Base-by-base conservation (phyloP, 2,888 invertebrate genomes). In the Tyria jacobaeae region DNA sequence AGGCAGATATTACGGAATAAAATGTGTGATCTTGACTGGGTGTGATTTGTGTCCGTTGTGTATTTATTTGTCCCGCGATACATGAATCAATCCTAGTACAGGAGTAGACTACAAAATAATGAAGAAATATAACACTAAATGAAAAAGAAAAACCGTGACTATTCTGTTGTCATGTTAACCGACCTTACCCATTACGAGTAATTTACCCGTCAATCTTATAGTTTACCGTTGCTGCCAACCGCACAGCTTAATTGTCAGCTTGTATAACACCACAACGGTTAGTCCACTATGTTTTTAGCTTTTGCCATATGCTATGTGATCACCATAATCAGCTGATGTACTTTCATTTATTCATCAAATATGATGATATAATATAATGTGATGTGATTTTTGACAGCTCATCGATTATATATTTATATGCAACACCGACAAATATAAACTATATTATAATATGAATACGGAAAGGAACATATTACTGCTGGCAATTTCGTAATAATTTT, bases 171-270 rank as follows among this genome's bases (percentile, higher is more conserved):
- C 15, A 7, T 25, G 59, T 39, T 54, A 41, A 47, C 41, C 52
- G 60, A 63, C 60, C 61, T 74, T 64, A 67, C 62, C 35, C 37
- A 58, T 56, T 60, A 54, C 31, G 57, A 68, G 53, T 64, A 66
- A 63, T 79, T 83, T 67, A 67, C 65, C 71, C 72, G 79, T 78
- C 71, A 70, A 79, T 84, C 81, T 81, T 68, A 80, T 77, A 87
- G 85, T 85, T 80, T 76, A 68, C 77, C 69, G 73, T 79, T 82
- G 78, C 79, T 80, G 68, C 75, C 70, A 78, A 82, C 83, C 82
- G 80, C 85, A 85, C 76, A 76, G 70, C 73, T 76, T 88, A 88
- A 89, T 90, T 86, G 79, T 76, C 67, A 75, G 81, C n/a, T 91
- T 90, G 85, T 84, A 82, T 87, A 89, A 89, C 78, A 76, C 68